Conservation (phyloP, 2,113 vertebrate species). For the Chelonoidis abingdonii region DNA sequence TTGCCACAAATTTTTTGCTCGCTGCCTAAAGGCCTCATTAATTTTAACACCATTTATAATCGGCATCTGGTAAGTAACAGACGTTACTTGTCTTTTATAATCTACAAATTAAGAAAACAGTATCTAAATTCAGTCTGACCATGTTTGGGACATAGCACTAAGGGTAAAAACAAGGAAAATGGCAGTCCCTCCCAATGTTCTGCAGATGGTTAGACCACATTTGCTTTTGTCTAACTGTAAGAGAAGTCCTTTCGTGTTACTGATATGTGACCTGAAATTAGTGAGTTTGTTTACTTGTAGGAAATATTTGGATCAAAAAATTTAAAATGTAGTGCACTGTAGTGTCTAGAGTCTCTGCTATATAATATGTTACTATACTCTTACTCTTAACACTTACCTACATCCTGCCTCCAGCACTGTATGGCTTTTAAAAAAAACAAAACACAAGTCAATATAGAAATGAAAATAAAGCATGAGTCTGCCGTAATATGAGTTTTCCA, state of each 20-base stretch:
- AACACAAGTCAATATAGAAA: background rate
- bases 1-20: slow-evolving; percentile 69
- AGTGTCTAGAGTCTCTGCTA: background rate
- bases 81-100: slow-evolving; percentile 46
- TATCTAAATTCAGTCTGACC: background rate
- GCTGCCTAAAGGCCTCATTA: slow-evolving; percentile 71
- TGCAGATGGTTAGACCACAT: background rate
- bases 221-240: background rate
- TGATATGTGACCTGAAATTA: background rate
- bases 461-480: background rate
- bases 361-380: background rate
- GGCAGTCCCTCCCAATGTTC: background rate
- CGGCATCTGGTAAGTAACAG: slow-evolving; percentile 70
- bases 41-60: slow-evolving; percentile 70
- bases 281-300: background rate
- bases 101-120: slow-evolving; percentile 1
- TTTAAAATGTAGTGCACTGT: background rate
- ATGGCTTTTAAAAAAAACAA: background rate
- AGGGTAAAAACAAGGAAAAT: background rate
- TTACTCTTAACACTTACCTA: background rate
- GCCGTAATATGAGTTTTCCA: background rate
- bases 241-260: background rate
- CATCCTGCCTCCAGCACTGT: background rate
- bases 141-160: background rate
- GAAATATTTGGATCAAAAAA: slow-evolving; percentile 3